Evolutionary conservation across 2,888 invertebrate genomes (phyloP), one percentile per base, ranked within the genome.

Genomic region (Dryomyza anilis): DNA sequence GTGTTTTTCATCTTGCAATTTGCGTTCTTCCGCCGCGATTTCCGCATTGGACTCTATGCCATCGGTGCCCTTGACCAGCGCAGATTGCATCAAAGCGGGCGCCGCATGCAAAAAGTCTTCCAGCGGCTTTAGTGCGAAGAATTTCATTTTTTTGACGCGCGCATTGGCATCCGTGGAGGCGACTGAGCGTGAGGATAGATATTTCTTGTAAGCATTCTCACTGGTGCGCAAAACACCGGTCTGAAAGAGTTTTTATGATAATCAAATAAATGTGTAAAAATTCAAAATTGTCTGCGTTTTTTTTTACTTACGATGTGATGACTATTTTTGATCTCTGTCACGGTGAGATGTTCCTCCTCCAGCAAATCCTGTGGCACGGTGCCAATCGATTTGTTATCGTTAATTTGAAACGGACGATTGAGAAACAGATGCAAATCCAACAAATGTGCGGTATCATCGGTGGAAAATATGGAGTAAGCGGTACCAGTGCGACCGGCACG

Each of bases 341-440:
- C 85, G 64, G 91, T 88, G 45, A 92, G 89, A 65, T 92, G 90
- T 76, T 95, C 89, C 74, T 95, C 89, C 79, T 98, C 98, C 19
- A 98, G 80, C 66, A 92, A 84, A 14, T 87, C 86, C 68, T 92
- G 91, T 0, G 98, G 96, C 72, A 95, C 87, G 53, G 88, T 85
- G 2, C 98, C 99, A 23, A 83, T 78, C 1, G 77, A 65, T 1
- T 74, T 72, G 10, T 67, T 76, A 53, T 83, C 78, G 52, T 79
- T 76, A 23, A 83, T 73, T 39, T 84, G 82, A 1, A 97, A 85
- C 0, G 91, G 87, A 59, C 89, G 86, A 39, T 94, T 96, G 58
- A 99, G 87, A 83, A 99, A 99, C 69, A 99, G 85, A 80, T 96
- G 95, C 57, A 99, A 85, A 84, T 99, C 98, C n/a, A 98, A 81